phyloP scores from a whole-genome alignment of 2,113 vertebrate genomes.

The Odocoileus virginianus region DNA sequence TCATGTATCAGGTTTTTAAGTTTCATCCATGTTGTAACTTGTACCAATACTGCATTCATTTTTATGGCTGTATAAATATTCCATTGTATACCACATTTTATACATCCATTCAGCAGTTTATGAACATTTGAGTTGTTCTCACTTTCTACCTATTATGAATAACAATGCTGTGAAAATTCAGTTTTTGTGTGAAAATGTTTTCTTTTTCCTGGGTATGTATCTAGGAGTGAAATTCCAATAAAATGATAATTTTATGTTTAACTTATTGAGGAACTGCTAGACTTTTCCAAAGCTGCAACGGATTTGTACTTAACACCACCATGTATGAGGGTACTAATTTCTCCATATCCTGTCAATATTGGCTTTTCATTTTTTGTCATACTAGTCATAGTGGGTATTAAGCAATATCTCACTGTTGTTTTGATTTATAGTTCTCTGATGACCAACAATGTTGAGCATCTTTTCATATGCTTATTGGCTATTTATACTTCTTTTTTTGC shows the following conservation, averaged over 20 bases:
- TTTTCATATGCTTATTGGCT: not conserved
- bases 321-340: not conserved
- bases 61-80: not conserved
- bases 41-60: not conserved
- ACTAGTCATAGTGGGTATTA: not conserved
- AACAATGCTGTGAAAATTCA: not conserved
- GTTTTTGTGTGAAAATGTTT: not conserved
- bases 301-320: not conserved
- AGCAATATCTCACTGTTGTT: not conserved
- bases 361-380: not conserved
- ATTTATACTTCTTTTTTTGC: not conserved
- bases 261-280: not conserved
- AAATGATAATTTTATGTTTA: not conserved
- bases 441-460: not conserved
- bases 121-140: not conserved
- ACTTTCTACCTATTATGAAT: not conserved
- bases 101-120: not conserved
- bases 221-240: not conserved
- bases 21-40: not conserved
- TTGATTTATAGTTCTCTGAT: not conserved
- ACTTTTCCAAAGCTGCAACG: not conserved
- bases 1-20: not conserved
- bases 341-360: not conserved
- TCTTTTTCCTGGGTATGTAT: not conserved
- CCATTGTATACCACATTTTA: not conserved